Percentiles rank a stretch among this genome's conserved stretches.
Evolutionary conservation across 2,888 invertebrate species (phyloP).

Genomic region (Hemistola chrysoprasaria): DNA sequence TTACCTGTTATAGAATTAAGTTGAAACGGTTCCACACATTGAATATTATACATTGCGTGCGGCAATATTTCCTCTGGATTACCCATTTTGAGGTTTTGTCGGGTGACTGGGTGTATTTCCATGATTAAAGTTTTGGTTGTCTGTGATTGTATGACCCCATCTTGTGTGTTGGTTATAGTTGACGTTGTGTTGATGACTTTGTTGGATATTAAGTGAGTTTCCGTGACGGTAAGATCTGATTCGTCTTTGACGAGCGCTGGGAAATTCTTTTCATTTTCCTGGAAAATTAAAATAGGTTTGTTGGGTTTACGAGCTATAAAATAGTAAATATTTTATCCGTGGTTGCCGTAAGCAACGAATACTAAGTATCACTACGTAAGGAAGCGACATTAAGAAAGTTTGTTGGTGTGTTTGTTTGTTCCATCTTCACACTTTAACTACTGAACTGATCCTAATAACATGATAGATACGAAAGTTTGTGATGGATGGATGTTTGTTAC

Average conservation of each 20-base stretch:
- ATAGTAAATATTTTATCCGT: too few relatives aligned
- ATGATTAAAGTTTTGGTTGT: constrained; percentile 65
- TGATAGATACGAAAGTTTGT: too few relatives aligned
- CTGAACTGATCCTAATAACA: too few relatives aligned
- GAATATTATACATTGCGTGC: constrained; percentile 40
- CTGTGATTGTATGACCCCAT: constrained; percentile 57
- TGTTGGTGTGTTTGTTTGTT: too few relatives aligned
- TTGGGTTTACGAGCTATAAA: too few relatives aligned
- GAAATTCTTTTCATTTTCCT: constrained; percentile 41
- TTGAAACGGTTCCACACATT: constrained; percentile 56
- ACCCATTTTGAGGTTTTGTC: constrained; percentile 36
- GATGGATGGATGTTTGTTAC: too few relatives aligned
- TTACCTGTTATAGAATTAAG: constrained; percentile 73
- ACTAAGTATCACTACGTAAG: too few relatives aligned
- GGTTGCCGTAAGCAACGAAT: too few relatives aligned
- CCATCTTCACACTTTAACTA: too few relatives aligned
- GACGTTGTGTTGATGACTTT: constrained; percentile 66
- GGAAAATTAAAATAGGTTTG: too few relatives aligned
- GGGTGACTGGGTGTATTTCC: constrained; percentile 60
- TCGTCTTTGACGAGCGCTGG: constrained; percentile 56
- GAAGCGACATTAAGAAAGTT: too few relatives aligned
- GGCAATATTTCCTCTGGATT: constrained; percentile 68
- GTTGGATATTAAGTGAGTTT: constrained; percentile 68
- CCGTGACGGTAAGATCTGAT: constrained; percentile 55
- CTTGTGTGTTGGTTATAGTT: constrained; percentile 54